Evolutionary conservation across 2,888 invertebrate genomes (phyloP), one percentile per base, ranked within the genome.

Genomic region (Lepidonotus clava): DNA sequence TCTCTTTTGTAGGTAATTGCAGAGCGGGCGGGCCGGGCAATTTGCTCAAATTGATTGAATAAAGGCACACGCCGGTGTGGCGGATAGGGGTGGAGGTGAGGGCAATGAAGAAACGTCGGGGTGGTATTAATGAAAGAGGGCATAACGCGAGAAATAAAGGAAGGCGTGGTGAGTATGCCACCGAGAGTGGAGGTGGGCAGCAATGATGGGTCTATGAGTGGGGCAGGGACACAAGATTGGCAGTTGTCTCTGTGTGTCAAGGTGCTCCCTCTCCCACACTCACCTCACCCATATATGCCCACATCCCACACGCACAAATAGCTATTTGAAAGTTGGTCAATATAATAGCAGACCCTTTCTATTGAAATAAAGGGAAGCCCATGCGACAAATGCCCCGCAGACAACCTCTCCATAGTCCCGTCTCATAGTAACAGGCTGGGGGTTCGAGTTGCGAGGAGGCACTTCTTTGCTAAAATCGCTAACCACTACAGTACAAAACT

Each of bases 41-140:
- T 61, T 61, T 61, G 61, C 61, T 61, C 61, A 61, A 61, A 61
- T 61, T 61, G 61, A 61, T 61, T 61, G 28, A 24, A 61, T 61
- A 61, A 61, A 61, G 61, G 61, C 61, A 61, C 61, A 61, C 61
- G 61, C 61, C 61, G 1, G 5, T 11, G 61, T 61, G 4, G 24
- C 11, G 61, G 61, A n/a, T n/a, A 32, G 61, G 61, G 28, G 28
- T 28, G 28, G 5, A 32, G 28, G 61, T 2, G 61, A 4, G 61
- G 61, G 61, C 11, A 32, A 11, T 46, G 46, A 6, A 18, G 46
- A 46, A 11, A 46, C 2, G 24, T 1, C 2, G 61, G 61, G 24
- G 1, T 46, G 46, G 46, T 1, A 18, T n/a, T 61, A 32, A 61
- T 61, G 61, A 61, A 24, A 61, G 61, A 24, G 61, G 61, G 28